Percentiles rank a stretch among this genome's conserved stretches.
Conservation (phyloP, 2,888 invertebrate genomes). For the Catocala nupta region DNA sequence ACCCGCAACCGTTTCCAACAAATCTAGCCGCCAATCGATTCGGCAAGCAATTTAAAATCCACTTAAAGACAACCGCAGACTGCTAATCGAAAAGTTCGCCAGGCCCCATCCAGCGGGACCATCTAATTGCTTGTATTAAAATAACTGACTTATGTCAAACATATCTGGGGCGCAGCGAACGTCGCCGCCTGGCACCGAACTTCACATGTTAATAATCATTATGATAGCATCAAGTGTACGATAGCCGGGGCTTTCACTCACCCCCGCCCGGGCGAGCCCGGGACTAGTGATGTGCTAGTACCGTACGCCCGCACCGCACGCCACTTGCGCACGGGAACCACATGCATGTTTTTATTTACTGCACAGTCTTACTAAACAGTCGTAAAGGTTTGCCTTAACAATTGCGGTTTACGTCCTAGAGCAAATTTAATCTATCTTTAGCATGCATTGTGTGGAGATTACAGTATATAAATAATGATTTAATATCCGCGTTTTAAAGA, state of each 20-base stretch:
- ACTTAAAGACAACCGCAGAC: conserved; percentile 84
- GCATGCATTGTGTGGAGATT: neutral
- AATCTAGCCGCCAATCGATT: conserved; percentile 70
- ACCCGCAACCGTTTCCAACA: conserved; percentile 40
- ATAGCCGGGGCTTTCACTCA: conserved; percentile 74
- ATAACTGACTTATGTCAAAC: conserved; percentile 87
- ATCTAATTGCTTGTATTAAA: conserved; percentile 86
- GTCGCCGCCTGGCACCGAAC: conserved; percentile 79
- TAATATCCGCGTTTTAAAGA: too few species aligned
- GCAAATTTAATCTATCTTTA: conserved; percentile 1
- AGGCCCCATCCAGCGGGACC: conserved; percentile 72
- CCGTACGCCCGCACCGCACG: conserved; percentile 9
- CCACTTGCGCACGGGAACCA: conserved; percentile 9
- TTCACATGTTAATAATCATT: conserved; percentile 87
- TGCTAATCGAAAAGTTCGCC: conserved; percentile 83
- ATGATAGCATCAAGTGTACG: conserved; percentile 87
- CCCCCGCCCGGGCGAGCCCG: conserved; percentile 41
- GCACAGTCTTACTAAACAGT: neutral
- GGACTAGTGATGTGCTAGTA: conserved; percentile 38
- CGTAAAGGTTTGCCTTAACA: conserved; percentile 3
- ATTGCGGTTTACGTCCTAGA: neutral
- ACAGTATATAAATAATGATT: neutral
- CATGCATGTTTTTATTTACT: conserved; percentile 6
- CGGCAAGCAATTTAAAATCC: conserved; percentile 82
- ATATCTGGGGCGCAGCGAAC: conserved; percentile 81